Evolutionary conservation across 2,113 vertebrate genomes (phyloP).

Genomic region (Procapra przewalskii): DNA sequence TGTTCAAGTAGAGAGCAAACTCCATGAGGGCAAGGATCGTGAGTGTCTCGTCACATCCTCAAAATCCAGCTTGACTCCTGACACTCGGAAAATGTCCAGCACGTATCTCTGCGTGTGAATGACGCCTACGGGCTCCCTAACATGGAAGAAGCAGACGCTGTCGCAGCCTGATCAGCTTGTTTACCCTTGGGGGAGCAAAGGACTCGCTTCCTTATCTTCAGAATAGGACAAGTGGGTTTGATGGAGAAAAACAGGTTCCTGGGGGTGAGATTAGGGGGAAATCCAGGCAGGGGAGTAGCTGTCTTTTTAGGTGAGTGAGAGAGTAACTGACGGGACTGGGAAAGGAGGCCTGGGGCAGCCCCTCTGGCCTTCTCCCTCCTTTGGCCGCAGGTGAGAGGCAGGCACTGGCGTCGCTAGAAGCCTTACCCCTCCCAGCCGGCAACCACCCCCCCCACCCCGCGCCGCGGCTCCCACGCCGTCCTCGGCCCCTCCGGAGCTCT

Average conservation of each 20-base stretch:
- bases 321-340: neutral
- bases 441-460: rapidly evolving
- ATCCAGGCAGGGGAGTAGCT: neutral
- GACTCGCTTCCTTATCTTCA: neutral
- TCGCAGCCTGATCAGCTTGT: rapidly evolving
- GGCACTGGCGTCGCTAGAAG: rapidly evolving
- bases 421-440: rapidly evolving
- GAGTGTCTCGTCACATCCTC: rapidly evolving
- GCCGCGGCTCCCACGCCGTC: rapidly evolving
- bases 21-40: rapidly evolving
- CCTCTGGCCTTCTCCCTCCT: neutral
- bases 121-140: rapidly evolving
- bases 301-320: neutral
- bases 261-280: neutral
- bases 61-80: too few relatives aligned
- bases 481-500: rapidly evolving
- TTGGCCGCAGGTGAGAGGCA: rapidly evolving
- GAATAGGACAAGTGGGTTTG: neutral
- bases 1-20: neutral
- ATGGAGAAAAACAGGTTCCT: neutral
- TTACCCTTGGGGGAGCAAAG: neutral
- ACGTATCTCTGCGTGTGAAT: rapidly evolving
- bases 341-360: neutral
- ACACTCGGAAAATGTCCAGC: neutral
- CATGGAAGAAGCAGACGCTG: rapidly evolving